These are phyloP conservation scores for Camponotus vicinus DNA, from an alignment of 1,140 invertebrate genomes.

Conservation along the genomic window DNA sequence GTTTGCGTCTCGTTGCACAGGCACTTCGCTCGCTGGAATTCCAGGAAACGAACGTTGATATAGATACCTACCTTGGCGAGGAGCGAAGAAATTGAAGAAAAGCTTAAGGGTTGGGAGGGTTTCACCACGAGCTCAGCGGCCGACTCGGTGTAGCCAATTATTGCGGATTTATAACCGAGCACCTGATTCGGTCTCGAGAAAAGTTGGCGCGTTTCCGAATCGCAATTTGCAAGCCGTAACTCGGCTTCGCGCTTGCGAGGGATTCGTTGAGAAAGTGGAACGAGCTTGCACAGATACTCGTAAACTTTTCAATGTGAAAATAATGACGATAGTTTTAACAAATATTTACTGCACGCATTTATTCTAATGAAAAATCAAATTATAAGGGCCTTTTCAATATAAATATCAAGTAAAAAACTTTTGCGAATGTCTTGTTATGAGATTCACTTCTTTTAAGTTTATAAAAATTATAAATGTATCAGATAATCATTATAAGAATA, in stretches of 20 bases:
- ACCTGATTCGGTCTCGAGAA: conserved; percentile 76
- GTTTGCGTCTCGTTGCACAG: conserved; percentile 43
- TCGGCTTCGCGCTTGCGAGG: conserved; percentile 46
- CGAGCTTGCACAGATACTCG: conserved; percentile 34
- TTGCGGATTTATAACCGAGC: conserved; percentile 84
- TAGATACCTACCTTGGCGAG: conserved; percentile 68
- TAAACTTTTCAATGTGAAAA: conserved; percentile 43
- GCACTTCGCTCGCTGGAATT: conserved; percentile 27
- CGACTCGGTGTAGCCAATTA: conserved; percentile 83
- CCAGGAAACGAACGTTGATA: conserved; percentile 52
- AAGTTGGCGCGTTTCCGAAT: conserved; percentile 66
- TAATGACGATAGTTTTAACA: conserved; percentile 26
- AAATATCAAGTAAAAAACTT: conserved; percentile 6
- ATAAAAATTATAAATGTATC: background rate
- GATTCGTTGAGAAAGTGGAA: conserved; percentile 40
- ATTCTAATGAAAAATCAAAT: background rate
- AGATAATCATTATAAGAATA: background rate
- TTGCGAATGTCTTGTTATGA: background rate
- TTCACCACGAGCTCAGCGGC: conserved; percentile 74
- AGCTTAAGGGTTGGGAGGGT: conserved; percentile 75
- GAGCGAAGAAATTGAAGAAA: conserved; percentile 80
- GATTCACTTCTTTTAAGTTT: background rate
- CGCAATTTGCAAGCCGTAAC: conserved; percentile 66
- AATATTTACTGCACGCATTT: conserved; percentile 1
- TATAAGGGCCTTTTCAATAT: background rate